Percentiles rank a stretch among this genome's conserved stretches.
phyloP scores from a whole-genome alignment of 2,888 invertebrate species.

The Noctuana brunneofusca region DNA sequence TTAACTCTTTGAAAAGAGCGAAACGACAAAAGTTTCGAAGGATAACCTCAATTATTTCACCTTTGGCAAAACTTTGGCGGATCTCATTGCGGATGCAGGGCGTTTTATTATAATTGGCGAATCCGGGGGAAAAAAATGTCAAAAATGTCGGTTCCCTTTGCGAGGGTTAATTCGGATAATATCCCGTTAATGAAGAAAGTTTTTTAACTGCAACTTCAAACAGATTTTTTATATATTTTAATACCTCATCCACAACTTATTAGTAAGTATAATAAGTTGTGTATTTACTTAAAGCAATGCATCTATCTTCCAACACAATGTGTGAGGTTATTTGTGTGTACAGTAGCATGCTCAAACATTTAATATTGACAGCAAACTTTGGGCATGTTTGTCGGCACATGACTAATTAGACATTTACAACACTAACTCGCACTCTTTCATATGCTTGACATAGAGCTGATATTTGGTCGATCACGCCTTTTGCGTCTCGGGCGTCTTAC shows the following conservation, averaged over 20 bases:
- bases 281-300: background rate
- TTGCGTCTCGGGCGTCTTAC: background rate
- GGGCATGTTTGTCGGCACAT: constrained; percentile 27
- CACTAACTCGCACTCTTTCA: background rate
- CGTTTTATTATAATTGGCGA: constrained; percentile 4
- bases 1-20: background rate
- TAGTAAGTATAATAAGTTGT: no score
- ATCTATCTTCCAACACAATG: background rate
- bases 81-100: constrained; percentile 19
- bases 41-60: constrained; percentile 19
- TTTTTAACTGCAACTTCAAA: background rate
- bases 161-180: background rate
- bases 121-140: background rate
- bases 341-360: constrained; percentile 36
- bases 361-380: constrained; percentile 36
- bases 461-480: background rate
- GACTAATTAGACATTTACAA: constrained; percentile 18
- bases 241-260: no score
- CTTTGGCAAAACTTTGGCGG: constrained; percentile 17
- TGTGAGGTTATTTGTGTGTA: constrained; percentile 27
- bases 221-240: background rate
- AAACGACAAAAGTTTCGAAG: constrained; percentile 12
- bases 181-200: constrained; percentile 11
- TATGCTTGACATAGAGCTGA: constrained; percentile 15
- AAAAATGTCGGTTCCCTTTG: background rate